Evolutionary conservation across 92 coral and sea anemone species (phyloP).

Genomic region (Phenganax stokvisi): DNA sequence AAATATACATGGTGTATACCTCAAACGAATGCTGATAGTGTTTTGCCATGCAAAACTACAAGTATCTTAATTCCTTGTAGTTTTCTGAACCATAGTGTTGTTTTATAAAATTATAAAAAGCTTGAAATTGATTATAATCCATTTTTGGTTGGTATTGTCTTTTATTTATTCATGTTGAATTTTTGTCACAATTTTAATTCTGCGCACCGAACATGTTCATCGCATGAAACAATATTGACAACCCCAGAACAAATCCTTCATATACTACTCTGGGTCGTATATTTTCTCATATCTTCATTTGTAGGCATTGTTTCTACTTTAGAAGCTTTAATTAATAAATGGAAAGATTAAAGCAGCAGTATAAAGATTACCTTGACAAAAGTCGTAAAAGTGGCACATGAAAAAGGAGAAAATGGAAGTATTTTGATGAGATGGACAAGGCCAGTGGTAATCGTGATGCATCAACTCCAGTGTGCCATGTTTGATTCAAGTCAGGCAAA

Average conservation of each 20-base stretch:
- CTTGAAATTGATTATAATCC: no score
- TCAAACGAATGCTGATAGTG: no score
- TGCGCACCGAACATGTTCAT: no score
- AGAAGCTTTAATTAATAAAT: conserved; percentile 42
- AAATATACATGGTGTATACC: no score
- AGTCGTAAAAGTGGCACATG: conserved; percentile 42
- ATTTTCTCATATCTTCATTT: background rate
- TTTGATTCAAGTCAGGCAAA: conserved; percentile 43
- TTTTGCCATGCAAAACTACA: no score
- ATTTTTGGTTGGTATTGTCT: no score
- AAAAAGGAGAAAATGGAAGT: conserved; percentile 44
- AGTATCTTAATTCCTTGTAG: no score
- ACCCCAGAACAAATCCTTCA: background rate
- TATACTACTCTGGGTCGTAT: background rate
- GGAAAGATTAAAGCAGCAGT: conserved; percentile 54
- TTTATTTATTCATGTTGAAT: no score
- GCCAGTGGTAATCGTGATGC: conserved; percentile 42
- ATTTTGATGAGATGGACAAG: conserved; percentile 46
- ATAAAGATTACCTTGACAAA: conserved; percentile 30
- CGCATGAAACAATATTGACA: no score
- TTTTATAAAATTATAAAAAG: no score
- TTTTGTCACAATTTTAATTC: no score
- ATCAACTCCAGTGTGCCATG: conserved; percentile 43
- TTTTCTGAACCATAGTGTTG: no score
- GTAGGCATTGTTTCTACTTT: conserved; percentile 1